These are phyloP conservation scores for Tiphia femorata DNA, from an alignment of 2,888 invertebrate genomes.

Conservation along the genomic window DNA sequence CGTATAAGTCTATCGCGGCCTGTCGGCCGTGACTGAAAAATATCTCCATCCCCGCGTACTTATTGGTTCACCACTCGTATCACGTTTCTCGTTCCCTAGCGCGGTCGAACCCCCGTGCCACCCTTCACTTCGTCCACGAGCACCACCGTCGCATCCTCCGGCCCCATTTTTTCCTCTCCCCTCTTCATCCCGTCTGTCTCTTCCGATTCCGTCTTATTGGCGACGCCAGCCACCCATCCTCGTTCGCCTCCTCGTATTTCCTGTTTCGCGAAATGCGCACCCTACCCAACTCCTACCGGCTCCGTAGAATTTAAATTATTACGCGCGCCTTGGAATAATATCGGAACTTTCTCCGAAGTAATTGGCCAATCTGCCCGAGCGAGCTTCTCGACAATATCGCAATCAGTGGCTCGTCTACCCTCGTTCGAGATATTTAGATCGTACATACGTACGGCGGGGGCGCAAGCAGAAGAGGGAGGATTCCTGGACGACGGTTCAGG, in stretches of 20 bases:
- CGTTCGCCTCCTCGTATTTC: neutral
- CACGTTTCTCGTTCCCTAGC: conserved; percentile 21
- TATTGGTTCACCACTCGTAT: conserved; percentile 45
- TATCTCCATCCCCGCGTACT: conserved; percentile 46
- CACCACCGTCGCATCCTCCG: neutral
- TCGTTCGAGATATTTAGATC: too few relatives aligned
- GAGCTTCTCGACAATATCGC: conserved; percentile 7
- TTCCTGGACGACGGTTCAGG: too few relatives aligned
- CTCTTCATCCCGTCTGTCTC: neutral
- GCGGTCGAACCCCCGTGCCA: conserved; percentile 20
- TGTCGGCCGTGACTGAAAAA: conserved; percentile 47
- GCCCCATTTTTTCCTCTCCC: conserved; percentile 1
- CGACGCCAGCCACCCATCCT: neutral
- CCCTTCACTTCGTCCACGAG: conserved; percentile 13
- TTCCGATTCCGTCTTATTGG: neutral
- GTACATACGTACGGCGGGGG: too few relatives aligned
- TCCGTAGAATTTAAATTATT: neutral
- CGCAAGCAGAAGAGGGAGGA: too few relatives aligned
- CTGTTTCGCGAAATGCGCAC: too few relatives aligned
- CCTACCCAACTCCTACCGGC: too few relatives aligned
- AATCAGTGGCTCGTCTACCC: too few relatives aligned
- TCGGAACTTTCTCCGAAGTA: neutral
- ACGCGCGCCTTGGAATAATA: neutral
- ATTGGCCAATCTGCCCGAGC: neutral
- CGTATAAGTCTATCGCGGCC: conserved; percentile 35